These are phyloP conservation scores for Sebastiscus albofasciatus DNA, from an alignment of 2,797 vertebrate species.

Conservation along the genomic window DNA sequence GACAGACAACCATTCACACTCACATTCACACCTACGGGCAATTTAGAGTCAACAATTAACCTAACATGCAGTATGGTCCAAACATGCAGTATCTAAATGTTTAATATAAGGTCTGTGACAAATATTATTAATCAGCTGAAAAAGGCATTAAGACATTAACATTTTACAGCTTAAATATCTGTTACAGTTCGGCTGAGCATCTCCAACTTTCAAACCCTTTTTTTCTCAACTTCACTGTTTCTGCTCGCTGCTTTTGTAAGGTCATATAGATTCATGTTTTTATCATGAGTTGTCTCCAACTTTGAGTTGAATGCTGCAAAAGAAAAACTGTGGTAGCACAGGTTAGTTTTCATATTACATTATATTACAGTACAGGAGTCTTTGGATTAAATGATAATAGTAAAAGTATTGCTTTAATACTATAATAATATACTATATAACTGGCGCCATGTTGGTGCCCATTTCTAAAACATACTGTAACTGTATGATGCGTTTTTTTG, in stretches of 20 bases:
- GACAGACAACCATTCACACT: no score
- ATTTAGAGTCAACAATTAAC: no score
- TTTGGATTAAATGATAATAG: background rate
- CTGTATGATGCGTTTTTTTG: background rate
- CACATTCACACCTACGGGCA: no score
- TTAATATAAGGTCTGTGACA: background rate
- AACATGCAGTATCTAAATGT: background rate
- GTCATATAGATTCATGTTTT: background rate
- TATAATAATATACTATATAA: background rate
- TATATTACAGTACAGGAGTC: background rate
- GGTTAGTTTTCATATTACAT: background rate
- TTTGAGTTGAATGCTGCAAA: background rate
- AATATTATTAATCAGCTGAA: no score
- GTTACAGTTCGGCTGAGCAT: background rate
- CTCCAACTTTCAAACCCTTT: background rate
- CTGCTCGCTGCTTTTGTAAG: background rate
- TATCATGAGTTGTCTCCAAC: background rate
- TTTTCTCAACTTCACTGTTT: background rate
- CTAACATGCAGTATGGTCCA: background rate
- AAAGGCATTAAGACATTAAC: no score
- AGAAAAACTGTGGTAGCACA: background rate
- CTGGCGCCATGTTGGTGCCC: background rate
- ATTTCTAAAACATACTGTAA: background rate
- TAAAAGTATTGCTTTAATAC: background rate
- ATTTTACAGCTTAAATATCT: background rate